Percentiles rank a stretch among this genome's conserved stretches.
Conservation (phyloP, 2,113 vertebrate species). For the Pycnonotus jocosus region DNA sequence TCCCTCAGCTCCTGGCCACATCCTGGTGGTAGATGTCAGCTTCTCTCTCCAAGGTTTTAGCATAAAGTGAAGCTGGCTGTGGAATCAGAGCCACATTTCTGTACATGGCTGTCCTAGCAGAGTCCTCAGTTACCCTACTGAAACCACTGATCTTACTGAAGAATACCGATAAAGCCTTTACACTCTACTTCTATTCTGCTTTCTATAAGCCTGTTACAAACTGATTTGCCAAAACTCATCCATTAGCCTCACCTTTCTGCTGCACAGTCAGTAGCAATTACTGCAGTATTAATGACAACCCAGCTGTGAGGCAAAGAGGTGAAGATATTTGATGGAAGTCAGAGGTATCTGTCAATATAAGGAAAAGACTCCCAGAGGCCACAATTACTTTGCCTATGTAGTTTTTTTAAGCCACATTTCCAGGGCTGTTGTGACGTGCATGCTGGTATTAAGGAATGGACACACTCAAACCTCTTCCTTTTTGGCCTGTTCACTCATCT, state of each 20-base stretch:
- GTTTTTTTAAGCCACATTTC: not conserved
- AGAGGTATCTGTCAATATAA: not conserved
- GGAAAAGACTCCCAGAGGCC: not conserved
- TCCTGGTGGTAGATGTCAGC: not conserved
- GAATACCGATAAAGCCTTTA: not conserved
- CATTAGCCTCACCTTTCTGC: not conserved
- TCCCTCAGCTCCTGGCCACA: not conserved
- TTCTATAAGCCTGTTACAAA: not conserved
- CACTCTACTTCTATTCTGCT: not conserved
- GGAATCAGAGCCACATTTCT: not conserved
- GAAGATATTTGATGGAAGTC: not conserved
- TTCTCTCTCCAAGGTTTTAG: not conserved
- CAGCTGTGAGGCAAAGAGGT: not conserved
- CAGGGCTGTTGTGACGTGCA: not conserved
- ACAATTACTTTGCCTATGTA: not conserved
- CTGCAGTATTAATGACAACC: not conserved
- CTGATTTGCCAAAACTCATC: not conserved
- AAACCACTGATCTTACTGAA: not conserved
- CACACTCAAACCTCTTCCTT: not conserved
- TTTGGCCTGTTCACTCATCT: not conserved
- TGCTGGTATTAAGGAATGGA: not conserved
- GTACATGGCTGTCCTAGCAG: not conserved
- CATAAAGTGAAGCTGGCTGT: not conserved
- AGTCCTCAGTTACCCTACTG: not conserved
- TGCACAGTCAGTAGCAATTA: constrained; percentile 2